These are phyloP conservation scores for Colaptes auratus DNA, from an alignment of 2,113 vertebrate genomes.

Conservation along the genomic window DNA sequence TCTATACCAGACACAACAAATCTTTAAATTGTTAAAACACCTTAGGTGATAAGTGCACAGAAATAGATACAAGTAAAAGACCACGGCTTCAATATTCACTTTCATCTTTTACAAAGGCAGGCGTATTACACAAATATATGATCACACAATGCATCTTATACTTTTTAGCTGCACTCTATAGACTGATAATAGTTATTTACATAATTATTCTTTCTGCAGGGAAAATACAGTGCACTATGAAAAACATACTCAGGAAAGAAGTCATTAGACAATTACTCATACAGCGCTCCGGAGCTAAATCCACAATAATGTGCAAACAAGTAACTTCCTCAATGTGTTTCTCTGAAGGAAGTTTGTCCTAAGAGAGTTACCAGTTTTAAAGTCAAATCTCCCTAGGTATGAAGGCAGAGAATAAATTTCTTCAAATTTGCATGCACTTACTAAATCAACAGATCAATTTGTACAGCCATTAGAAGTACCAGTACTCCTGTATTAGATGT, in stretches of 20 bases:
- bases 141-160: constrained; percentile 16
- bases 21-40: constrained; percentile 46
- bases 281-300: constrained; percentile 41
- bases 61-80: constrained; percentile 29
- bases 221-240: constrained; percentile 4
- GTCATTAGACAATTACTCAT: constrained; percentile 48
- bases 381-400: neutral
- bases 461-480: neutral
- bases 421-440: neutral
- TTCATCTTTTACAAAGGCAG: constrained; percentile 42
- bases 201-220: constrained; percentile 69
- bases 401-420: neutral
- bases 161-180: neutral
- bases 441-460: neutral
- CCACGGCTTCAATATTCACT: constrained; percentile 18
- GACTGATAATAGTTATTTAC: constrained; percentile 59
- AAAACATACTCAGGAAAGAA: constrained; percentile 13
- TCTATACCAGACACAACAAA: constrained; percentile 8
- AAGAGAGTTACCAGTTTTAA: neutral
- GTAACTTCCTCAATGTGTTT: neutral
- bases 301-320: constrained; percentile 11
- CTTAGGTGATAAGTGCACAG: neutral
- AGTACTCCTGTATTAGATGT: neutral
- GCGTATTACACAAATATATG: constrained; percentile 28
- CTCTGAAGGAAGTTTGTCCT: constrained; percentile 1